Evolutionary conservation across 2,797 vertebrate genomes (phyloP), one percentile per base, ranked within the genome.

Genomic region (Cichlasoma orientale): DNA sequence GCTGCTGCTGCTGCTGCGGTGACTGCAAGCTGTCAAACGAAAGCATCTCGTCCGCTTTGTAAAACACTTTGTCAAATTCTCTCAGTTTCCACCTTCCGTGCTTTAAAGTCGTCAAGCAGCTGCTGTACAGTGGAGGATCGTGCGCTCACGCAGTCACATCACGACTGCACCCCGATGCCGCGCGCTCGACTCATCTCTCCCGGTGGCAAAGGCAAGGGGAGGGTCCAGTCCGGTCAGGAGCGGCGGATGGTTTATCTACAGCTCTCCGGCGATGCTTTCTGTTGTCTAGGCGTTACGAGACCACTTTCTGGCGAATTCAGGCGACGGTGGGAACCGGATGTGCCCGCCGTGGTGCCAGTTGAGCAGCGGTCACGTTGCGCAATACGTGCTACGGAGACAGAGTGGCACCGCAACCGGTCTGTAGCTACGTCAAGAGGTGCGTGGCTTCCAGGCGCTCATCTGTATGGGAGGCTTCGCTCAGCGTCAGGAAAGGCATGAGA

Each of bases 341-440:
- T 78, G 85, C 56, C 80, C 82, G 61, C 82, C 83, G 78, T 27
- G 84, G 79, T 88, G 83, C 87, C 85, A 80, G 83, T 79, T 71
- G 88, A 83, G 90, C 88, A 92, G 86, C 88, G 81, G 96, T 97
- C 96, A 97, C 96, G 96, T 97, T 97, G 96, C 91, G 96, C 96
- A 96, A 94, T 97, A 93, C 96, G 96, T 96, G 96, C 95, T 38
- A 94, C 90, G 85, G 92, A 95, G 95, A 95, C 89, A 94, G 95
- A 95, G 94, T 91, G 93, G 89, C 94, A 94, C 96, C 93, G 96
- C 96, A 96, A 92, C 96, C 94, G 90, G 94, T 94, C 94, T 68
- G 90, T 85, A 94, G 89, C 93, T 91, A 97, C 97, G 97, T 97
- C 96, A 97, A 96, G 96, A 95, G 94, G 89, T 94, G 96, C 95